phyloP scores from a whole-genome alignment of 2,797 vertebrate genomes.

The Enteromius trimaculatus region DNA sequence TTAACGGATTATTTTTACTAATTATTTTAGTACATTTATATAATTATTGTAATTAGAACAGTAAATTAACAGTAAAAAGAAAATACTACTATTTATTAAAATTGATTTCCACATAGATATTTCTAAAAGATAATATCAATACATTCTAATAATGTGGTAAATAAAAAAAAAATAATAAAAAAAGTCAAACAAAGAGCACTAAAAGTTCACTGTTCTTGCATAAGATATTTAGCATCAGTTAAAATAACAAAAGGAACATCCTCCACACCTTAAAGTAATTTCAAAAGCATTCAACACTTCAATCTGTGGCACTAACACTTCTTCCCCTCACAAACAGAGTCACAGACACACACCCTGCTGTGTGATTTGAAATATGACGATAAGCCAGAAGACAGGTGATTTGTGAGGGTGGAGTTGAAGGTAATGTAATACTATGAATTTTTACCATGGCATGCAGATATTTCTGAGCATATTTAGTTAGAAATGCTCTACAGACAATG shows the following conservation, averaged over 20 bases:
- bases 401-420: slow-evolving; percentile 53
- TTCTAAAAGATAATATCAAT: no score
- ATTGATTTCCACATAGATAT: no score
- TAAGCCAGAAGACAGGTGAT: slow-evolving; percentile 46
- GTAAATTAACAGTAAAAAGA: neutral
- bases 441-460: slow-evolving; percentile 23
- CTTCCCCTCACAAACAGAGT: slow-evolving; percentile 38
- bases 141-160: no score
- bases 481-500: neutral
- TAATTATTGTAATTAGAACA: no score
- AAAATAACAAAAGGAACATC: slow-evolving; percentile 31
- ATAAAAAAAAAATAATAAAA: no score
- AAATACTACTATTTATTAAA: neutral
- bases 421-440: slow-evolving; percentile 16
- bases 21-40: neutral
- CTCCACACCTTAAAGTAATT: slow-evolving; percentile 50
- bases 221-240: neutral
- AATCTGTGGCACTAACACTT: slow-evolving; percentile 44
- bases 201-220: neutral
- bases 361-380: slow-evolving; percentile 55
- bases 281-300: slow-evolving; percentile 59
- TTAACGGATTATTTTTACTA: neutral
- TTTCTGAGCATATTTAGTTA: neutral
- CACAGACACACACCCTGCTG: slow-evolving; percentile 53
- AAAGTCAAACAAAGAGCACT: neutral